phyloP scores from a whole-genome alignment of 2,113 vertebrate genomes.

The Sphaerodactylus townsendi region DNA sequence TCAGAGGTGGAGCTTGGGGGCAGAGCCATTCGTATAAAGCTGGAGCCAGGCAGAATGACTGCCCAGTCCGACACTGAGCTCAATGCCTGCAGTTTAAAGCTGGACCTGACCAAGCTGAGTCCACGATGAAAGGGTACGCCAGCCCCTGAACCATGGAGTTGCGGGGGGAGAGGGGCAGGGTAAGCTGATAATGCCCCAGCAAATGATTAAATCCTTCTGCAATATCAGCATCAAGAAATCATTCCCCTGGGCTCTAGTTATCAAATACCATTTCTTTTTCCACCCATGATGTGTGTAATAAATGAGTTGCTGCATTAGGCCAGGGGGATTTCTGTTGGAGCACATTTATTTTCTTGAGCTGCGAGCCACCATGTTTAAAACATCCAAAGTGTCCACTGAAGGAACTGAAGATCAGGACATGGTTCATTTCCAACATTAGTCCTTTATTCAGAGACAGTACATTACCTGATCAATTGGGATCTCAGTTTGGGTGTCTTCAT shows the following conservation, averaged over 20 bases:
- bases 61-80: no score
- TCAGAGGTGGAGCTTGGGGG: no score
- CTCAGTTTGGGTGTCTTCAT: slow-evolving; percentile 75
- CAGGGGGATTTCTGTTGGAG: background rate
- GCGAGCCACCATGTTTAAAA: background rate
- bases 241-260: background rate
- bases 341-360: background rate
- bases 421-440: slow-evolving; percentile 24
- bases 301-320: background rate
- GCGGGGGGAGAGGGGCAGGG: no score
- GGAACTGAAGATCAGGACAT: background rate
- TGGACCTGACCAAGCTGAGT: no score
- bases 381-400: background rate
- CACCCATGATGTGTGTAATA: background rate
- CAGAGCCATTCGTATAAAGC: no score
- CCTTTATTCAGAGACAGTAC: slow-evolving; percentile 8
- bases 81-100: no score
- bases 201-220: background rate
- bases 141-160: no score
- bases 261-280: background rate
- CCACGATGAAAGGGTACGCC: no score
- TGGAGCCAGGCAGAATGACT: no score
- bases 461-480: slow-evolving; percentile 82
- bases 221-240: background rate
- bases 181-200: no score